Base-by-base conservation (phyloP, 2,797 vertebrate species). In the Gallinago solitaria region DNA sequence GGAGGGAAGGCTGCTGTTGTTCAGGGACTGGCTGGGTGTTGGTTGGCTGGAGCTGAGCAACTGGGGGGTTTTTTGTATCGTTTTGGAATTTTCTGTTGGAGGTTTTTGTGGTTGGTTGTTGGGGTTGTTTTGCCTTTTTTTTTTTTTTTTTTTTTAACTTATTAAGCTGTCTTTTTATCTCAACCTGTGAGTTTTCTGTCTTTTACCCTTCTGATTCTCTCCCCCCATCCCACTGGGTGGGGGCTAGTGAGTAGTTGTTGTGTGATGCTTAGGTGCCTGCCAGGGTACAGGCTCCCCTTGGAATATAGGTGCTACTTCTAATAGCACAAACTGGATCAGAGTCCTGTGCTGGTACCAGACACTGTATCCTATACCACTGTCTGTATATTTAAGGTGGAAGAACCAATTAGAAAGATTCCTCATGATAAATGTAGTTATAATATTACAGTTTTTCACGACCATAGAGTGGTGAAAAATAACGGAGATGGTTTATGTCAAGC, bases 141-240 rank as follows among this genome's bases (percentile, higher is more conserved):
- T 12, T 23, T 32, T n/a, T 24, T 45, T 20, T 11, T 41, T 12
- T 47, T 11, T 30, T 59, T 70, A 23, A 12, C 37, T 17, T 77
- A 14, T 25, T 51, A 50, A 81, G 51, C 9, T 47, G 9, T 41
- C 41, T 61, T 65, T 35, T 59, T 39, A 39, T 67, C 45, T 68
- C 35, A 51, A 17, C 9, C 20, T 4, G 4, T 1, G 2, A n/a
- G 4, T 73, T 64, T 65, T 35, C 23, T 54, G 6, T 32, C 12
- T 78, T 88, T 17, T n/a, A 35, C 33, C 20, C 6, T 67, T 78
- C 25, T 6, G 11, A 20, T 64, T 75, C 6, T 64, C n/a, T 43
- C 28, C 27, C 27, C 21, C 15, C 7, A 10, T 56, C 8, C 54
- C 27, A 20, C 25, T 8, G 9, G 0, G 2, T 7, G 20, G 0